Evolutionary conservation across 2,888 invertebrate species (phyloP).

Genomic region (Trichacis sp.): DNA sequence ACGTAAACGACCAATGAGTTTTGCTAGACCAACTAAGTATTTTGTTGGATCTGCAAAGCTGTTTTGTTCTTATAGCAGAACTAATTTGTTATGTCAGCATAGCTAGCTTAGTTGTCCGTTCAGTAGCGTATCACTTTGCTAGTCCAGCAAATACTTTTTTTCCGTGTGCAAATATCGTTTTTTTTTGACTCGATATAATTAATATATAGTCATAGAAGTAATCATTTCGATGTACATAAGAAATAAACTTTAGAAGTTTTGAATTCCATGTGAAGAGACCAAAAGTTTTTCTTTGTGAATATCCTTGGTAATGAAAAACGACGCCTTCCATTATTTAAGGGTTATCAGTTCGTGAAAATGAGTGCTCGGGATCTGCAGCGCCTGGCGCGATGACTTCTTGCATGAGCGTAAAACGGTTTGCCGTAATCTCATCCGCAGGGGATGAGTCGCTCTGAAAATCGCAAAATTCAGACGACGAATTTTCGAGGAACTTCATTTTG

Average conservation of each 20-base stretch:
- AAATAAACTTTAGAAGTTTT: too few relatives aligned
- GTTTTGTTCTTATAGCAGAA: too few relatives aligned
- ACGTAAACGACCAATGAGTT: too few relatives aligned
- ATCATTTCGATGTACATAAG: conserved; percentile 57
- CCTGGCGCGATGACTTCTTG: not conserved
- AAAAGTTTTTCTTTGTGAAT: conserved; percentile 1
- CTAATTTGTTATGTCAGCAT: too few relatives aligned
- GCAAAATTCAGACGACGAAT: too few relatives aligned
- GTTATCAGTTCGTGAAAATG: too few relatives aligned
- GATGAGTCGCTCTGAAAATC: too few relatives aligned
- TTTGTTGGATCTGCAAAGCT: too few relatives aligned
- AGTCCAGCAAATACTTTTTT: too few relatives aligned
- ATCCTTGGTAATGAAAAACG: not conserved
- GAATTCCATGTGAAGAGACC: not conserved
- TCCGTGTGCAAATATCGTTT: conserved; percentile 59
- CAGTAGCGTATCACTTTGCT: too few relatives aligned
- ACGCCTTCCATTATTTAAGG: not conserved
- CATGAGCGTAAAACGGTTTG: not conserved
- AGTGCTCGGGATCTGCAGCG: not conserved
- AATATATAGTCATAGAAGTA: conserved; percentile 49
- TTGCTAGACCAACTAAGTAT: too few relatives aligned
- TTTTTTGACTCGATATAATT: conserved; percentile 58
- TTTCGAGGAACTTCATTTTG: not conserved
- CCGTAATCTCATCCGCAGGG: not conserved
- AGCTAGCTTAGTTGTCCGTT: too few relatives aligned